phyloP scores from a whole-genome alignment of 2,888 invertebrate species.

The Rhorus exstirpatorius region DNA sequence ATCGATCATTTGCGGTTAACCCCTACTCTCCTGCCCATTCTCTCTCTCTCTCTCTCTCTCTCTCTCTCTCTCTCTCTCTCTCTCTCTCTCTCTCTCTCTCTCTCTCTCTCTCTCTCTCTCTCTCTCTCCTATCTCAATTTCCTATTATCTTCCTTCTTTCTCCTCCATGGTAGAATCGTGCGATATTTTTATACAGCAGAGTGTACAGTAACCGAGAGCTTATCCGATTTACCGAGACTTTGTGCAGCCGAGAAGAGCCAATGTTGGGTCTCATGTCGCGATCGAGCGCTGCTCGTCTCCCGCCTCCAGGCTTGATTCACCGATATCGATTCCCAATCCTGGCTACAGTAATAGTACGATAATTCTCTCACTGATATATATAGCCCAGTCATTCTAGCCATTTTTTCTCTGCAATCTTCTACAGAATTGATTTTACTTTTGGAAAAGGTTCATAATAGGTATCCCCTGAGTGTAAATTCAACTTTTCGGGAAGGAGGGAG shows the following conservation, averaged over 20 bases:
- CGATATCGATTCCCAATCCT: slow-evolving; percentile 66
- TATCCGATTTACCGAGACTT: slow-evolving; percentile 64
- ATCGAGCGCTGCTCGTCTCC: slow-evolving; percentile 9
- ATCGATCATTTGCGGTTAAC: too few relatives aligned
- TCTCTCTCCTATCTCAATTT: neutral
- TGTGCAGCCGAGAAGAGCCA: slow-evolving; percentile 35
- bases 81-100: neutral
- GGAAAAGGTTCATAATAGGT: too few relatives aligned
- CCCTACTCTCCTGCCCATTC: slow-evolving; percentile 7
- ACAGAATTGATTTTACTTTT: too few relatives aligned
- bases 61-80: neutral
- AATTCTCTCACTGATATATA: too few relatives aligned
- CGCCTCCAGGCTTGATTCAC: slow-evolving; percentile 60
- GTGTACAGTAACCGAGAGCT: slow-evolving; percentile 39
- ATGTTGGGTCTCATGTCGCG: slow-evolving; percentile 10
- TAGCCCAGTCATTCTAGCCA: too few relatives aligned
- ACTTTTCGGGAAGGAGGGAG: too few relatives aligned
- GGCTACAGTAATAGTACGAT: slow-evolving; percentile 18
- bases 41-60: neutral
- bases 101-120: neutral
- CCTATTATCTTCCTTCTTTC: neutral
- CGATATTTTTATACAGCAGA: slow-evolving; percentile 15
- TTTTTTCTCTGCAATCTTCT: too few relatives aligned
- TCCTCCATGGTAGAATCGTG: neutral
- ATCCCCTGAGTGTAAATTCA: too few relatives aligned